Base-by-base conservation (phyloP, 2,888 invertebrate species). In the Temnothorax ravouxi region DNA sequence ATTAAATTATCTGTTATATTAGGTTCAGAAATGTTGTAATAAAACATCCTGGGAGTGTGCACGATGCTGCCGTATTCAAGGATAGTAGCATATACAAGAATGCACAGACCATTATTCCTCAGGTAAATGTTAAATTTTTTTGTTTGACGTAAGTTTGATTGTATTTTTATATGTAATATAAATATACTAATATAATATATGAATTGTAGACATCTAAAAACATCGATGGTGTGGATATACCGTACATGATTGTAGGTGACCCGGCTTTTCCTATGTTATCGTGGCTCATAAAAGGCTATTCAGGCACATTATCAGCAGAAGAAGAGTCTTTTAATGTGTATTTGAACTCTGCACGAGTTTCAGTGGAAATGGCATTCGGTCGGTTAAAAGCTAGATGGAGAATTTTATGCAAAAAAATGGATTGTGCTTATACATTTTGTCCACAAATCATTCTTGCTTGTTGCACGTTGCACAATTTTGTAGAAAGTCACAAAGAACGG, bases 341-440 rank as follows among this genome's bases (percentile, higher is more conserved):
- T 72, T 50, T 91, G 47, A 84, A 87, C 66, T 62, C 56, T 61
- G 88, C 79, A 38, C 62, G 88, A 62, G 81, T 91, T 2, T 79
- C 71, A 15, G 88, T 92, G 0, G 90, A 93, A 88, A 87, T 90
- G 34, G 88, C 92, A 25, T 93, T 93, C 80, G 91, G 90, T 21
- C 82, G 90, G 50, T 84, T 92, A 21, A 93, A 92, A 85, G 89
- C 87, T 4, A 80, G 92, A 56, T 93, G 90, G 90, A 85, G 91
- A 52, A 86, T 84, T 44, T 72, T 91, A 11, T 25, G 38, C n/a
- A 67, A 69, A 15, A 59, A 59, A 59, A 50, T 34, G 54, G 85
- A 61, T 29, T 76, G 61, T 44, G 21, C 18, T 34, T 50, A 76
- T 44, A 59, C n/a, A 1, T 62, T 76, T 76, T 21, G 8, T 34